Percentiles rank a stretch among this genome's conserved stretches.
Conservation (phyloP, 1,140 invertebrate genomes). For the Nasonia giraulti region DNA sequence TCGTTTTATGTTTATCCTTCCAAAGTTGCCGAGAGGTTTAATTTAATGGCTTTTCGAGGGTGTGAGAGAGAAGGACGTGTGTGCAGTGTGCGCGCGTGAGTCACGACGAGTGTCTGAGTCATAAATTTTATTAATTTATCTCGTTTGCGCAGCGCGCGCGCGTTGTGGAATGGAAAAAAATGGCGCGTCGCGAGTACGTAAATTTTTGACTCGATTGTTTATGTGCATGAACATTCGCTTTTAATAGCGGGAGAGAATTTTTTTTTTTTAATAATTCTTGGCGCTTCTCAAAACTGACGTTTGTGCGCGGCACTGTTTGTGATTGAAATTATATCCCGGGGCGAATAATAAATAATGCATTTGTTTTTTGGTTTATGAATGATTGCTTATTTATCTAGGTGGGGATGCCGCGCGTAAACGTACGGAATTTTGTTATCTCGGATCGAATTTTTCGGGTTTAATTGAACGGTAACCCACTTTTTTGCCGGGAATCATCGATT, state of each 20-base stretch:
- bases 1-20: not conserved
- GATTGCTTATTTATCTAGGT: not conserved
- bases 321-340: not conserved
- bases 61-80: not conserved
- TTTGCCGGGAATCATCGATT: no score
- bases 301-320: not conserved
- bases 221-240: constrained; percentile 6
- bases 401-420: not conserved
- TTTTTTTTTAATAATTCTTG: not conserved
- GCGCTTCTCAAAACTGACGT: not conserved
- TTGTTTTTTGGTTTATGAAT: not conserved
- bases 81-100: not conserved
- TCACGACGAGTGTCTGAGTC: constrained; percentile 30
- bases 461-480: no score
- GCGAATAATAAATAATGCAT: not conserved
- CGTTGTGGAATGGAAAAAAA: not conserved
- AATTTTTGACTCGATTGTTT: constrained; percentile 18
- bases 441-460: no score
- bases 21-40: not conserved
- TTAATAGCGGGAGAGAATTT: not conserved
- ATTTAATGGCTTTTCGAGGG: constrained; percentile 5
- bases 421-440: no score
- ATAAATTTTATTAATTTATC: constrained; percentile 51
- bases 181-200: not conserved
- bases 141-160: constrained; percentile 1